Evolutionary conservation across 2,888 invertebrate genomes (phyloP), one percentile per base, ranked within the genome.

Genomic region (Melitaea athalia): DNA sequence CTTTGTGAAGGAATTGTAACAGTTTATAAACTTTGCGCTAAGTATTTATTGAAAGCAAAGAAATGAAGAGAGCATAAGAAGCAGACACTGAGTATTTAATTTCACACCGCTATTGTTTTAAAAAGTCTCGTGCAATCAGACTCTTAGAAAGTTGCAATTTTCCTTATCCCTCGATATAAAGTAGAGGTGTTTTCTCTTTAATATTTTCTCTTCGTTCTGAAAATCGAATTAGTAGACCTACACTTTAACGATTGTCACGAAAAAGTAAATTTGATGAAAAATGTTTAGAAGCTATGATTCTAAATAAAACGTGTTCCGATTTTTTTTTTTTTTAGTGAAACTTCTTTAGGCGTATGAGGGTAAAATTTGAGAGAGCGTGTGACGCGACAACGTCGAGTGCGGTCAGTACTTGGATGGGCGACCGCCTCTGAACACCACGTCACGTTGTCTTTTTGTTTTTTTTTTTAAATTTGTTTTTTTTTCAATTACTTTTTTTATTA

Each of bases 111-210:
- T 52, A 66, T 71, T 68, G 63, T 71, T 61, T 17, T 52, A 47
- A 60, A 61, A 38, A 61, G 57, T 61, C 55, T 50, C 57, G 33
- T 53, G 43, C 59, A 42, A 50, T 59, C 62, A n/a, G 43, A 62
- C 59, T 59, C 47, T 59, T 59, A 63, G 52, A 59, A 69, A 63
- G 43, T 59, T 59, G 63, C 59, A 69, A 69, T 66, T 69, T 66
- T 60, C 59, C 49, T 63, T 43, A 65, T 63, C 52, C 59, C 50
- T 14, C 38, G 24, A 53, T 60, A 68, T 67, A 69, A 67, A 69
- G 55, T 61, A 60, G 55, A 31, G 50, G 42, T 59, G 17, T 53
- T 50, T 68, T 64, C 45, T 33, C 38, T 50, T 65, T 62, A 62
- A 53, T 53, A 52, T 57, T 49, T 68, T 61, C 33, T 59, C 50